phyloP scores from a whole-genome alignment of 2,113 vertebrate genomes.

The Centropus unirufus region DNA sequence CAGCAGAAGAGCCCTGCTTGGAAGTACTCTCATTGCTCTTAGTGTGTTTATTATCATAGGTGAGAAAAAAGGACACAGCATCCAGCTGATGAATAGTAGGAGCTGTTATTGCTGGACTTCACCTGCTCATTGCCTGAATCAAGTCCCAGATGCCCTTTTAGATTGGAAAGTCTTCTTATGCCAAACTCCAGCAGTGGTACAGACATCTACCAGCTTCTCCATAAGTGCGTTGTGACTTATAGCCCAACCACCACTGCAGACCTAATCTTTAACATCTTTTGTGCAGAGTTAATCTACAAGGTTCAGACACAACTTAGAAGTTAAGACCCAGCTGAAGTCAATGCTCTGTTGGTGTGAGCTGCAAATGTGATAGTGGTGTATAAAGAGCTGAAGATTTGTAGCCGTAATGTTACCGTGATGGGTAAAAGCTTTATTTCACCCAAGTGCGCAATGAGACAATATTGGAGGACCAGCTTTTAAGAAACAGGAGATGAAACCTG shows the following conservation, averaged over 20 bases:
- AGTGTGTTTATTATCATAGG: background rate
- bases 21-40: background rate
- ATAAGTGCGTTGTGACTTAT: rapidly evolving
- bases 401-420: background rate
- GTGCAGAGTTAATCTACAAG: background rate
- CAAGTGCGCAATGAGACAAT: background rate
- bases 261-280: background rate
- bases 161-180: background rate
- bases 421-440: background rate
- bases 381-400: background rate
- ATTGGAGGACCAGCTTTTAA: background rate
- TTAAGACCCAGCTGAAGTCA: background rate
- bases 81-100: background rate
- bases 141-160: background rate
- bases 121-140: background rate
- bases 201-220: background rate
- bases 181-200: background rate
- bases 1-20: background rate
- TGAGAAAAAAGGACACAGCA: background rate
- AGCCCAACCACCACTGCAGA: background rate
- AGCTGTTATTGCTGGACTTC: background rate
- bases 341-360: background rate
- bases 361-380: background rate
- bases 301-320: background rate
- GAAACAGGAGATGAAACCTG: background rate